Evolutionary conservation across 2,888 invertebrate species (phyloP), one percentile per base, ranked within the genome.

Genomic region (Drosophila testacea): DNA sequence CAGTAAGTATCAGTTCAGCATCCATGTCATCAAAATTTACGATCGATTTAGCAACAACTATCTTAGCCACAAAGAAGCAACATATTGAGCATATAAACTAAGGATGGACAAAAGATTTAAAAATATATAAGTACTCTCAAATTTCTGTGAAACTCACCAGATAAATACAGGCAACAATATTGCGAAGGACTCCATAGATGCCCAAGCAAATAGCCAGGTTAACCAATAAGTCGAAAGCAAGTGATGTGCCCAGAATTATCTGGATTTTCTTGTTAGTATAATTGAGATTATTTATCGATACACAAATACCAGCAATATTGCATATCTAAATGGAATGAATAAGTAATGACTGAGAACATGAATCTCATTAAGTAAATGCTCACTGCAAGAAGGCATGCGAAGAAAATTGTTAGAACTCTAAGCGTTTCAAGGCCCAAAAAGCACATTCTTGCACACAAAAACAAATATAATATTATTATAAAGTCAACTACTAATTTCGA

Each of bases 41-140:
- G 2, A 57, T 13, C 0, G n/a, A 10, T 42, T 71, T 72, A 0
- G 44, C 48, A 7, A 72, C 16, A 1, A 54, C 5, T 7, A 79
- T 57, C 59, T 80, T 80, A 4, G 36, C 32, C 2, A 66, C 6
- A 38, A 73, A 55, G 32, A 60, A 79, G 6, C 13, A 11, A 28
- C 64, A 11, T 28, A 72, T 28, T 11, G 28, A 5, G 22, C 64
- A 34, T 6, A 69, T 34, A 5, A 61, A 66, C 79, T 79, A n/a
- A 2, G 32, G 11, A 39, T 6, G 1, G 4, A 6, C 4, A 27
- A 16, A 34, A 16, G 3, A 16, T 16, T 11, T 2, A n/a, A 41
- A 5, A 5, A 13, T 3, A 9, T 27, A 1, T 1, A 4, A 30
- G 2, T 11, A 11, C 0, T 1, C 4, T 4, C 0, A 16, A 27